A percentile compares a stretch with the other conserved stretches of the same genome.
Evolutionary conservation across 2,888 invertebrate species (phyloP).

Genomic region (Heteromyza rotundicornis): DNA sequence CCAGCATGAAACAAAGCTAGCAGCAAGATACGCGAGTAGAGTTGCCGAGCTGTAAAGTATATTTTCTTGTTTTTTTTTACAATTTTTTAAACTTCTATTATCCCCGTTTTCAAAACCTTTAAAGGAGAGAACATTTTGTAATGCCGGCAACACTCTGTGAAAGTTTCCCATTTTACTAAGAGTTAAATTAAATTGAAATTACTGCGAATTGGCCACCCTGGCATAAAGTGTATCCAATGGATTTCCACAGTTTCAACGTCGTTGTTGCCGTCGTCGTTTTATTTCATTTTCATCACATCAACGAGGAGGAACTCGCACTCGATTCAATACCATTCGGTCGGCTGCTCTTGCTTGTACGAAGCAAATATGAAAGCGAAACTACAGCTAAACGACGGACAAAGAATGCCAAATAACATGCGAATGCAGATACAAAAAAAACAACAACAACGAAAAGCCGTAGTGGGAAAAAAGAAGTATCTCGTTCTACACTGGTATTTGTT

Average conservation of each 20-base stretch:
- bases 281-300: conserved; percentile 23
- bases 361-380: not conserved
- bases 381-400: conserved; percentile 9
- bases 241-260: not conserved
- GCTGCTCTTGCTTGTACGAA: not conserved
- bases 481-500: too few species aligned
- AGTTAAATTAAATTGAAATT: too few species aligned
- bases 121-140: too few species aligned
- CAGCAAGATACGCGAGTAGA: conserved; percentile 12
- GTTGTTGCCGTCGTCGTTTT: conserved; percentile 12
- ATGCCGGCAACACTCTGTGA: too few species aligned
- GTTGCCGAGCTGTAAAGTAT: too few species aligned
- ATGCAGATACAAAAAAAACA: conserved; percentile 14
- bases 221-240: not conserved
- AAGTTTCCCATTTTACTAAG: too few species aligned
- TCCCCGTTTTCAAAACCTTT: too few species aligned
- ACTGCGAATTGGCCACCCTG: too few species aligned
- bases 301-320: conserved; percentile 15
- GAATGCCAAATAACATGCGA: conserved; percentile 2
- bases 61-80: too few species aligned
- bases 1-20: not conserved
- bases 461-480: not conserved
- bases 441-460: conserved; percentile 4
- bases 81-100: too few species aligned
- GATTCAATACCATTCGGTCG: not conserved